Conservation (phyloP, 2,113 vertebrate species). For the Rostratula benghalensis region DNA sequence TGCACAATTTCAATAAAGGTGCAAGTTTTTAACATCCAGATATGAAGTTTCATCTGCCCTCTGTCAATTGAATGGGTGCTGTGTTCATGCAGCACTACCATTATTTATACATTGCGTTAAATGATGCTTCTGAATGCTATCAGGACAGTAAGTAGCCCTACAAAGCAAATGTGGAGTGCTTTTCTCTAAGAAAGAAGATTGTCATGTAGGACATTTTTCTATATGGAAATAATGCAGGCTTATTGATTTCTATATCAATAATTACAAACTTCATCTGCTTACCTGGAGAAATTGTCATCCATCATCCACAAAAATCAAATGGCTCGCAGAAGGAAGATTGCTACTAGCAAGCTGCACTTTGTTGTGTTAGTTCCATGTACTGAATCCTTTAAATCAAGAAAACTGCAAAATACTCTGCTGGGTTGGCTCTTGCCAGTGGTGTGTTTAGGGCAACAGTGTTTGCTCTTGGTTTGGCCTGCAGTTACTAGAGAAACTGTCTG, state of each 20-base stretch:
- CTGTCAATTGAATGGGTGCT: neutral
- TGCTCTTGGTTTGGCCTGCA: slow-evolving; percentile 58
- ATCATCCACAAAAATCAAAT: neutral
- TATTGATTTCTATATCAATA: neutral
- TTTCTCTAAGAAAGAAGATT: neutral
- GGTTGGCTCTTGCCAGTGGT: neutral
- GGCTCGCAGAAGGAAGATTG: neutral
- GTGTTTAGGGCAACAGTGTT: slow-evolving; percentile 13
- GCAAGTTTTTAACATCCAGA: neutral
- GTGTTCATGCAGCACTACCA: neutral
- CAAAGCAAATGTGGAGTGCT: neutral
- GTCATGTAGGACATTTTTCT: neutral
- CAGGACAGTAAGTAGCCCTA: neutral
- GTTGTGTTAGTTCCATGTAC: neutral
- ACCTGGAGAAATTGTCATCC: slow-evolving; percentile 43
- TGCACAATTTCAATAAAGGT: neutral
- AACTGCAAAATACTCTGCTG: neutral
- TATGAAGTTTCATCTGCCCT: neutral
- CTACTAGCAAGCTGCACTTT: neutral
- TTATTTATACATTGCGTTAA: neutral
- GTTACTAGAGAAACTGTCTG: slow-evolving; percentile 83
- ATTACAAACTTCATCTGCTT: slow-evolving; percentile 21
- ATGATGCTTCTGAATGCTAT: rapidly evolving
- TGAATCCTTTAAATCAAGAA: neutral
- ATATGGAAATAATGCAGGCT: neutral